These are phyloP conservation scores for Poecilia gillii DNA, from an alignment of 2,797 vertebrate species.

Conservation along the genomic window DNA sequence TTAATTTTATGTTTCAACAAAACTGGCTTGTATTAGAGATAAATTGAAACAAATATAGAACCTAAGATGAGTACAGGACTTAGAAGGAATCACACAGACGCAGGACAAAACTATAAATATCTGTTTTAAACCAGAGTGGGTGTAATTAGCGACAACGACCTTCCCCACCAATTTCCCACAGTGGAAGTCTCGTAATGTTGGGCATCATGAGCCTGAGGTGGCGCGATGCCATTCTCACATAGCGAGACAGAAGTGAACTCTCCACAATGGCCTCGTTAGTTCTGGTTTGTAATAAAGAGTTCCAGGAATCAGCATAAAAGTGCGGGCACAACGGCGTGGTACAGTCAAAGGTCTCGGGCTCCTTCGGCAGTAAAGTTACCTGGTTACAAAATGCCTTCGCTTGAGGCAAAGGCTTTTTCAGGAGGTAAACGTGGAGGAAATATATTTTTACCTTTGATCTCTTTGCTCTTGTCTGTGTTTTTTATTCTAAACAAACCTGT, in stretches of 20 bases:
- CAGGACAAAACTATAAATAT: not conserved
- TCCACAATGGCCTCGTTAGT: not conserved
- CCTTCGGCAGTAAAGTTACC: not conserved
- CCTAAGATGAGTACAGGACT: not conserved
- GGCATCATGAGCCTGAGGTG: not conserved
- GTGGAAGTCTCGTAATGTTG: not conserved
- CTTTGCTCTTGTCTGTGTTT: not conserved
- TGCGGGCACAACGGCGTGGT: not conserved
- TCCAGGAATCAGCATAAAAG: conserved; percentile 36
- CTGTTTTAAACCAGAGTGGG: not conserved
- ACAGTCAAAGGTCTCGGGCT: conserved; percentile 14
- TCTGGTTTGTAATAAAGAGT: conserved; percentile 9
- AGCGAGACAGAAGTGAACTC: not conserved
- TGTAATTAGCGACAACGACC: not conserved
- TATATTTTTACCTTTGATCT: not conserved
- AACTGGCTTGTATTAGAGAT: not conserved
- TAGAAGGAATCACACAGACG: not conserved
- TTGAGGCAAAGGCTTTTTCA: not conserved
- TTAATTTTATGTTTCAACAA: not conserved
- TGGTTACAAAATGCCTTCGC: not conserved
- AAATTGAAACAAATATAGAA: not conserved
- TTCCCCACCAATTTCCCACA: conserved; percentile 1
- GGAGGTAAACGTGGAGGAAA: not conserved
- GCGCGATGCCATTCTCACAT: not conserved
- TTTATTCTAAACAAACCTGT: not conserved